Evolutionary conservation across 2,888 invertebrate species (phyloP), one percentile per base, ranked within the genome.

Genomic region (Thymelicus lineola): DNA sequence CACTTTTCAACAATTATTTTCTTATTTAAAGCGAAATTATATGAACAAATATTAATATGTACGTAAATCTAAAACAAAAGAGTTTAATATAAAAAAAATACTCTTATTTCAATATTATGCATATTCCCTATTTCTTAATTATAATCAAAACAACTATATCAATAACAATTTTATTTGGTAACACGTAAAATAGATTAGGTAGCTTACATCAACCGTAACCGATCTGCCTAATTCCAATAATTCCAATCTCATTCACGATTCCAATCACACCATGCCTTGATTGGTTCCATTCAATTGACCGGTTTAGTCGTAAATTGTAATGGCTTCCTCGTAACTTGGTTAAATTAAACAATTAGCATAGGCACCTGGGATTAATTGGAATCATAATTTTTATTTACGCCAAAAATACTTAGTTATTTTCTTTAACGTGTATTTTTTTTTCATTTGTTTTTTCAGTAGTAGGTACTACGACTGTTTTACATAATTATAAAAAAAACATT

Each of bases 261-360:
- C 53, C 20, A 53, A 53, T 53, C 12, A 53, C 62, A 38, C 53
- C 42, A 42, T 42, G 14, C 2, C 35, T 48, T n/a, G 15, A 62
- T 62, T 64, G 20, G 42, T 50, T 42, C 35, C 46, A 20, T 35
- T 48, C 50, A 42, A 42, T 55, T 55, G 20, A 64, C 64, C 64
- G 55, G 64, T 65, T 65, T 57, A 28, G 65, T n/a, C 17, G 46
- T 65, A 28, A 65, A 57, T 65, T 20, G 57, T 64, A 48, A 64
- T 36, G 7, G 64, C 55, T 64, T 64, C 65, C 57, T 55, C 45
- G 28, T 57, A 57, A 46, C 28, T 9, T 35, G 42, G 17, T 58
- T 35, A 46, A 20, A 35, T 65, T 57, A 57, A 57, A 46, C 57
- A 65, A 64, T 55, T 65, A 57, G n/a, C 15, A 57, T 65, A 50